Conservation (phyloP, 2,113 vertebrate species). For the Melanerpes formicivorus region DNA sequence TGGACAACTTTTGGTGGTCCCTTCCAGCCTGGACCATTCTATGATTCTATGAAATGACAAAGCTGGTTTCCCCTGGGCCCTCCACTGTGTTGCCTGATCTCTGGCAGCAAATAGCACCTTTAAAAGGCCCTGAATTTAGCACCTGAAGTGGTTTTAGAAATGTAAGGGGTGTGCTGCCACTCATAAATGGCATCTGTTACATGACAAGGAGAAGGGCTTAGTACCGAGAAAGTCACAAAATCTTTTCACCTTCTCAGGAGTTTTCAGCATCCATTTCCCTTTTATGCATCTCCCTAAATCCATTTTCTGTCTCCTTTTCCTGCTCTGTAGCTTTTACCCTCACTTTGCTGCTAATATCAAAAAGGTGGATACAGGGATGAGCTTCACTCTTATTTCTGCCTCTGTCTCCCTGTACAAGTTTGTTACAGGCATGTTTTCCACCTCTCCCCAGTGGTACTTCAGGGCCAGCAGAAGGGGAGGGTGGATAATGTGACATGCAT, state of each 20-base stretch:
- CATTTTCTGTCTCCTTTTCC: not conserved
- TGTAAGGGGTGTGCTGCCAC: not conserved
- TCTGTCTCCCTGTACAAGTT: not conserved
- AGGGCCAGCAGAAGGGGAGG: conserved; percentile 67
- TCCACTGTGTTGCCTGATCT: not conserved
- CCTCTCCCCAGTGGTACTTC: conserved; percentile 12
- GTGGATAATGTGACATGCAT: conserved; percentile 83
- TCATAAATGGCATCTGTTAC: not conserved
- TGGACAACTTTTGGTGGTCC: too few species aligned
- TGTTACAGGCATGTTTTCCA: conserved; percentile 2
- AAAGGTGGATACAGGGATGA: not conserved
- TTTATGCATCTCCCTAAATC: not conserved
- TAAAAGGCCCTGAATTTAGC: not conserved
- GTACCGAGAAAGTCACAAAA: not conserved
- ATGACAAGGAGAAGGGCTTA: not conserved
- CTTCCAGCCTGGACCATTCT: too few species aligned
- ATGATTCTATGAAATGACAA: too few species aligned
- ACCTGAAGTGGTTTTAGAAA: not conserved
- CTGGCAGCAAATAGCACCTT: not conserved
- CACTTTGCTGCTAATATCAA: not conserved
- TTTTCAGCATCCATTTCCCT: not conserved
- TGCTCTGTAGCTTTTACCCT: not conserved
- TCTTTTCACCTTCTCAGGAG: not conserved
- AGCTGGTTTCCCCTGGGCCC: not conserved
- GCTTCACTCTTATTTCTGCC: not conserved